A percentile compares a stretch with the other conserved stretches of the same genome.
Evolutionary conservation across 2,797 vertebrate species (phyloP).

Genomic region (Pipistrellus pygmaeus): DNA sequence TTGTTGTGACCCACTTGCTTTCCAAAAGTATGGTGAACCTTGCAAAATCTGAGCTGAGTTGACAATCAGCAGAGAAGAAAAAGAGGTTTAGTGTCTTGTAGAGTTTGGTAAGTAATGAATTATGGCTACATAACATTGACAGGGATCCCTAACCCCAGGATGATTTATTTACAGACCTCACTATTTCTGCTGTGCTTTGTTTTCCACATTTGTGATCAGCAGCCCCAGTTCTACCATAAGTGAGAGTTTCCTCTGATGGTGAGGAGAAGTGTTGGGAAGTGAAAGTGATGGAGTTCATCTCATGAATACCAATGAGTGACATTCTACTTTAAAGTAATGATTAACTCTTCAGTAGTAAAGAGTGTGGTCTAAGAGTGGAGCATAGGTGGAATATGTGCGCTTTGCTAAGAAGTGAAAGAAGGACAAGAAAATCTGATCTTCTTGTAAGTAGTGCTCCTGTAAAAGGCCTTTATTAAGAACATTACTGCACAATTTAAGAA

Average conservation of each 20-base stretch:
- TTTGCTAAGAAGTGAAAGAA: slow-evolving; percentile 42
- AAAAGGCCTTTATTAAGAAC: background rate
- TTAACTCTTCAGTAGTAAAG: background rate
- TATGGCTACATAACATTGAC: background rate
- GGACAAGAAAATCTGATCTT: background rate
- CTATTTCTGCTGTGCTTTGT: background rate
- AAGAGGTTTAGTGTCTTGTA: background rate
- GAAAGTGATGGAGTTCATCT: slow-evolving; percentile 11
- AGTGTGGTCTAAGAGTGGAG: slow-evolving; percentile 13
- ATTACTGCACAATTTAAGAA: background rate
- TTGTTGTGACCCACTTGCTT: background rate
- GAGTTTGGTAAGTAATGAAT: slow-evolving; percentile 14
- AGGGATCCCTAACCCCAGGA: background rate
- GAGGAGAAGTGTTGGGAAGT: background rate
- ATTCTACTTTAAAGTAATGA: background rate
- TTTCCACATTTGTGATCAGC: background rate
- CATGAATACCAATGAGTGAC: slow-evolving; percentile 8
- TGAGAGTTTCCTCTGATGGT: background rate
- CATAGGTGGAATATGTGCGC: background rate
- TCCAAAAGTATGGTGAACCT: background rate
- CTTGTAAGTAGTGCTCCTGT: background rate
- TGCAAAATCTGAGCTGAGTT: slow-evolving; percentile 28
- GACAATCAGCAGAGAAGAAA: slow-evolving; percentile 37
- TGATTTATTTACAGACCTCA: background rate
- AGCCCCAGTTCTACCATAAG: background rate